These are phyloP conservation scores for Gymnopithys bicolor DNA, from an alignment of 2,797 vertebrate species.

Conservation along the genomic window DNA sequence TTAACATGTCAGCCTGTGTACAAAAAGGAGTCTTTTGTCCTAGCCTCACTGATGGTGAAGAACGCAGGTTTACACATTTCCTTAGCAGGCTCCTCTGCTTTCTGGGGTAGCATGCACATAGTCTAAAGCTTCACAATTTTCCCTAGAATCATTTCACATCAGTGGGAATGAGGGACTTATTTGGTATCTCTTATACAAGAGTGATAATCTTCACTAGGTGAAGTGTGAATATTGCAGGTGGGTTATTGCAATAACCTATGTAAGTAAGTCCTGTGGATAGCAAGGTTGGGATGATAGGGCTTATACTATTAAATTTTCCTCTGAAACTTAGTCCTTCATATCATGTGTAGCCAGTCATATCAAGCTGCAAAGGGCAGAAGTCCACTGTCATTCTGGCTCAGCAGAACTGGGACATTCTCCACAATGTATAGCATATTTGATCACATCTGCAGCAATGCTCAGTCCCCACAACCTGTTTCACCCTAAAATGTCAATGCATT, in stretches of 20 bases:
- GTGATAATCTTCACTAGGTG: not conserved
- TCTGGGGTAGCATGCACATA: not conserved
- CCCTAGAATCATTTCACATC: not conserved
- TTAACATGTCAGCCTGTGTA: not conserved
- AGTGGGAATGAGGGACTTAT: not conserved
- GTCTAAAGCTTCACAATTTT: not conserved
- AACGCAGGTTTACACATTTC: not conserved
- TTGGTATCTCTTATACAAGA: not conserved
- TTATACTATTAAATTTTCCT: not conserved
- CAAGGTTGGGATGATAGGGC: not conserved
- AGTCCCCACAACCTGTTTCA: not conserved
- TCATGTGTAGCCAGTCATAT: not conserved
- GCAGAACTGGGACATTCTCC: not conserved
- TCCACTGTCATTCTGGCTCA: not conserved
- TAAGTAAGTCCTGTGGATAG: not conserved
- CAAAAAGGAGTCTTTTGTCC: not conserved
- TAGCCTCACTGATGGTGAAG: not conserved
- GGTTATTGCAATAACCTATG: not conserved
- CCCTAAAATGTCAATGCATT: not conserved
- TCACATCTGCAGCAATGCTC: not conserved
- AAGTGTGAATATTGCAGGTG: not conserved
- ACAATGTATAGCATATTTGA: fast-evolving
- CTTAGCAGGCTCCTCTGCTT: not conserved
- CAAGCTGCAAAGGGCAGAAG: not conserved
- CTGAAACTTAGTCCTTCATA: not conserved